Conservation (phyloP, 1,140 invertebrate genomes). For the Radopholus similis region DNA sequence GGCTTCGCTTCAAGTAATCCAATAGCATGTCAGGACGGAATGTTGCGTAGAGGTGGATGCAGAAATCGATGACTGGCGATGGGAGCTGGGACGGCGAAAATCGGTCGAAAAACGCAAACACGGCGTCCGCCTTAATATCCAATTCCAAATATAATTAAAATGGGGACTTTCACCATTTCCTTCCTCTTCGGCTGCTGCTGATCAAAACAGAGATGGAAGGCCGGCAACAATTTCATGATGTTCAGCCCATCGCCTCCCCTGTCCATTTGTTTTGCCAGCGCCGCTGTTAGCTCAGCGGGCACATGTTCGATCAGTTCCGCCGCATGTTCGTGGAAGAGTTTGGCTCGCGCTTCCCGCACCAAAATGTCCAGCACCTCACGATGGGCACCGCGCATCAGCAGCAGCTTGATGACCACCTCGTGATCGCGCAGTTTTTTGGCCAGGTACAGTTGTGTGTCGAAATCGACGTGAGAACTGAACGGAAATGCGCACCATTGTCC, state of each 20-base stretch:
- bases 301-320: conserved; percentile 27
- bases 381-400: conserved; percentile 28
- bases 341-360: conserved; percentile 2
- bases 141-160: neutral
- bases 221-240: conserved; percentile 20
- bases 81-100: neutral
- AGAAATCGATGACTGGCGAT: conserved; percentile 35
- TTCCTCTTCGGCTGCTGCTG: conserved; percentile 1
- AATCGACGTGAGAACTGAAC: conserved; percentile 30
- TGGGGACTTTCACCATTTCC: neutral
- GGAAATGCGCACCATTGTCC: neutral
- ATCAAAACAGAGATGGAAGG: conserved; percentile 30
- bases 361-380: conserved; percentile 27
- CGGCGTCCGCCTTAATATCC: conserved; percentile 34
- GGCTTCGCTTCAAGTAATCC: conserved; percentile 30
- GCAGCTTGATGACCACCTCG: conserved; percentile 32
- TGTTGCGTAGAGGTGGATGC: conserved; percentile 34
- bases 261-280: conserved; percentile 27
- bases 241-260: no score
- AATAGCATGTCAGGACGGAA: conserved; percentile 24
- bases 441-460: conserved; percentile 39
- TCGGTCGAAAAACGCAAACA: conserved; percentile 30
- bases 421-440: conserved; percentile 35
- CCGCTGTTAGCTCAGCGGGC: conserved; percentile 20
- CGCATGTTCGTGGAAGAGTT: conserved; percentile 42